Base-by-base conservation (phyloP, 1,140 invertebrate species). In the Cotesia typhae region DNA sequence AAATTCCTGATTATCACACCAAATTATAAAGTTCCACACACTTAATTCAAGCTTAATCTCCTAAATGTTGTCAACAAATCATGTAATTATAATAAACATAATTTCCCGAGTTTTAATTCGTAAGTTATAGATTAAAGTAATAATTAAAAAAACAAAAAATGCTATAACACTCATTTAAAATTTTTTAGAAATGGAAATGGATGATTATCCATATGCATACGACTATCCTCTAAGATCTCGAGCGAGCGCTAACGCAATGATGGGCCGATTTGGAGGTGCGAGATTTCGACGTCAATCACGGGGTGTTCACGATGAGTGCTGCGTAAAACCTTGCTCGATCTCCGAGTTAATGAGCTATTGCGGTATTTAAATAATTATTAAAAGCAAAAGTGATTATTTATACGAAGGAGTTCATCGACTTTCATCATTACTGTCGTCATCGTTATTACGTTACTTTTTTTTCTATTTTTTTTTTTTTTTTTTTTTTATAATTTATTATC, bases 271-370 rank as follows among this genome's bases (percentile, higher is more conserved):
- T 28, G 77, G 72, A 12, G 78, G 73, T n/a, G 71, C 63, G 20
- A 79, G 80, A 70, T 83, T 82, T 71, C 79, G 84, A 20, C 80
- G 84, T 12, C 64, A 82, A 61, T 74, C 81, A 20, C 77, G 82
- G 36, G 88, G 87, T 17, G 81, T 88, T 38, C 79, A 86, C 55
- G 87, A 89, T 66, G 88, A 89, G 71, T 89, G 88, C 71, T 89
- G 88, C 68, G 59, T 78, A 14, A 88, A 87, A 61, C 72, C 82
- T 4, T 89, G 88, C 68, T 79, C 79, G 17, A 80, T 84, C 14
- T 77, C 76, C 12, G 87, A 89, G 76, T 60, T 89, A 17, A 75
- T 73, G 9, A 85, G 78, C 72, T 89, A 89, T 52, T 89, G 88
- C 70, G 85, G 76, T 28, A 55, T 59, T 38, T 72, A 72, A 37